A percentile compares a stretch with the other conserved stretches of the same genome.
These are phyloP conservation scores for Axinella damicornis DNA, from an alignment of 37 sponge, comb jelly and placozoan species.

Conservation along the genomic window DNA sequence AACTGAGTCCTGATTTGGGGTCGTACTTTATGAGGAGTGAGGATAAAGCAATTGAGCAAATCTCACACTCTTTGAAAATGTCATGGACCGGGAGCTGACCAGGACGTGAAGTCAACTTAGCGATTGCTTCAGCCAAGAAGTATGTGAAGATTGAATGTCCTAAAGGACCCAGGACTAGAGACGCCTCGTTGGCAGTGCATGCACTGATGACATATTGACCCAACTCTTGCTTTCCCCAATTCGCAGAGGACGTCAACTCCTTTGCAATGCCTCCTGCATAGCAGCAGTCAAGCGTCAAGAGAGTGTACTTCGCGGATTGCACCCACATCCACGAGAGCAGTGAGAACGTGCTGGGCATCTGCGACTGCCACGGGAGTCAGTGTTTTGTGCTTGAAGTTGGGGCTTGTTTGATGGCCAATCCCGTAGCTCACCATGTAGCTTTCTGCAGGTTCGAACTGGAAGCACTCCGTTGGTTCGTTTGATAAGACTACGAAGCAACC, in stretches of 20 bases:
- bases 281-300: constrained; percentile 67
- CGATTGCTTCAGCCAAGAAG: constrained; percentile 24
- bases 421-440: constrained; percentile 68
- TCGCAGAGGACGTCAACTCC: not conserved
- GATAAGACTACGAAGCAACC: constrained; percentile 30
- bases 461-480: constrained; percentile 9
- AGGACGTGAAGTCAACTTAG: not conserved
- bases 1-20: not conserved
- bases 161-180: constrained; percentile 20
- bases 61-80: constrained; percentile 29
- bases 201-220: constrained; percentile 61
- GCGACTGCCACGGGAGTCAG: constrained; percentile 3
- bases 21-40: constrained; percentile 25
- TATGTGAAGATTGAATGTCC: constrained; percentile 55
- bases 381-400: constrained; percentile 35
- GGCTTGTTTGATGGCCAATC: constrained; percentile 59
- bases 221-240: not conserved
- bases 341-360: constrained; percentile 36
- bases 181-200: constrained; percentile 48
- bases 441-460: constrained; percentile 59
- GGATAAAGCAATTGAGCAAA: constrained; percentile 44
- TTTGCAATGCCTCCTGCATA: constrained; percentile 63
- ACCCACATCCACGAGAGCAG: constrained; percentile 15
- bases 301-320: constrained; percentile 58
- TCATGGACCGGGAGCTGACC: constrained; percentile 12